Evolutionary conservation across 2,888 invertebrate species (phyloP).

Genomic region (Zaprionus bogoriensis): DNA sequence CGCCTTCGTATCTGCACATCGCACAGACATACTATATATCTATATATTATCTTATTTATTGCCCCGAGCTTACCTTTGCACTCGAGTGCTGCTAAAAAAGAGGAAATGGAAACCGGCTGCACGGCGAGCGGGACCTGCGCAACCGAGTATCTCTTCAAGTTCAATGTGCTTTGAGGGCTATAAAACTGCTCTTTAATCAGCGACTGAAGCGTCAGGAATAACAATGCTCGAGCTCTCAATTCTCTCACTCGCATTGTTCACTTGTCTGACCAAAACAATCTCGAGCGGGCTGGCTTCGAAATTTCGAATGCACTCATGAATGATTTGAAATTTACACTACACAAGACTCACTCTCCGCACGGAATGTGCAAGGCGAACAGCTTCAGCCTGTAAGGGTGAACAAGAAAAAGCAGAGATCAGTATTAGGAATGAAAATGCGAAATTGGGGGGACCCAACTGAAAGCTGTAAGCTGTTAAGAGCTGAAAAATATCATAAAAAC

Average conservation of each 20-base stretch:
- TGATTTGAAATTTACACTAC: not conserved
- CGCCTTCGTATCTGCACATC: not conserved
- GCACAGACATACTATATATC: conserved; percentile 10
- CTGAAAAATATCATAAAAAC: too few species aligned
- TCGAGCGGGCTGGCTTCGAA: not conserved
- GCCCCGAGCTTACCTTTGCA: conserved; percentile 45
- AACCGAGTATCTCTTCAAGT: conserved; percentile 21
- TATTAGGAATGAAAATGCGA: too few species aligned
- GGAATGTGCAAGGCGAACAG: too few species aligned
- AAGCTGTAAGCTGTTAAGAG: too few species aligned
- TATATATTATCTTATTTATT: conserved; percentile 48
- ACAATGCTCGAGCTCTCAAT: too few species aligned
- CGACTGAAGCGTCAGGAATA: too few species aligned
- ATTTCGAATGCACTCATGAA: not conserved
- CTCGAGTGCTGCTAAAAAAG: conserved; percentile 12
- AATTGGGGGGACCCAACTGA: too few species aligned
- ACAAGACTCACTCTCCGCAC: too few species aligned
- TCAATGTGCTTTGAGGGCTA: conserved; percentile 25
- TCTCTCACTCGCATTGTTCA: not conserved
- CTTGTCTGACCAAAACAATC: not conserved
- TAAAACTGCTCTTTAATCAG: conserved; percentile 16
- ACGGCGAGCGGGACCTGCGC: not conserved
- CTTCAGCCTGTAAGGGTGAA: too few species aligned
- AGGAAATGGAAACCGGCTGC: not conserved
- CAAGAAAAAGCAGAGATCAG: too few species aligned